Conservation (phyloP, 2,888 invertebrate species). For the Pandemis cinnamomeana region DNA sequence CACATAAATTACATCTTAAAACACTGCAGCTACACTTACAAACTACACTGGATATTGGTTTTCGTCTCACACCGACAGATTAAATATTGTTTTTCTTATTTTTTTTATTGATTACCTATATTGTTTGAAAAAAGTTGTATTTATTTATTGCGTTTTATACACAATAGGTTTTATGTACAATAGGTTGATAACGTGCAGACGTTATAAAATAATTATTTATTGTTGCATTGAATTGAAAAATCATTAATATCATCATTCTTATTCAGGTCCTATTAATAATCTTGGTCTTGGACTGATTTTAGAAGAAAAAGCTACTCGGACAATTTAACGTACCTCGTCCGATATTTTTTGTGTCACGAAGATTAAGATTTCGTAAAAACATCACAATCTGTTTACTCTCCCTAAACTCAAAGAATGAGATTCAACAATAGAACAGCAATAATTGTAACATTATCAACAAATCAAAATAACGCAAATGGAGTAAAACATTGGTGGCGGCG, state of each 20-base stretch:
- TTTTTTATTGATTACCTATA: not conserved
- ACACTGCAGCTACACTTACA: constrained; percentile 53
- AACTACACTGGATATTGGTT: constrained; percentile 33
- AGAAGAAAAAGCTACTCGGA: not conserved
- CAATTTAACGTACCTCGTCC: not conserved
- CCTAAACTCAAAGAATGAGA: not conserved
- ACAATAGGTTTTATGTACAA: no score
- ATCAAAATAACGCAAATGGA: constrained; percentile 51
- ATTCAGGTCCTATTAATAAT: no score
- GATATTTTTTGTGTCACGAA: not conserved
- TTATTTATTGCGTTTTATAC: no score
- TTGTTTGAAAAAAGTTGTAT: not conserved
- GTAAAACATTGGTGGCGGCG: constrained; percentile 53
- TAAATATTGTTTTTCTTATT: not conserved
- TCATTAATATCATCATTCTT: no score
- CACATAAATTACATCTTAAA: constrained; percentile 70
- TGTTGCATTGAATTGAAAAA: no score
- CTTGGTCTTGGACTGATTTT: not conserved
- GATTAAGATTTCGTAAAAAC: not conserved
- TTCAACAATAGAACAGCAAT: constrained; percentile 30
- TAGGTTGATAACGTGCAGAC: no score
- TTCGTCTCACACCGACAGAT: not conserved
- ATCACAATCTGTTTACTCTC: not conserved
- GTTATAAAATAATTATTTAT: no score
- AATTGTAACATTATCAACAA: constrained; percentile 45